Conservation (phyloP, 2,113 vertebrate species). For the Diadophis punctatus region DNA sequence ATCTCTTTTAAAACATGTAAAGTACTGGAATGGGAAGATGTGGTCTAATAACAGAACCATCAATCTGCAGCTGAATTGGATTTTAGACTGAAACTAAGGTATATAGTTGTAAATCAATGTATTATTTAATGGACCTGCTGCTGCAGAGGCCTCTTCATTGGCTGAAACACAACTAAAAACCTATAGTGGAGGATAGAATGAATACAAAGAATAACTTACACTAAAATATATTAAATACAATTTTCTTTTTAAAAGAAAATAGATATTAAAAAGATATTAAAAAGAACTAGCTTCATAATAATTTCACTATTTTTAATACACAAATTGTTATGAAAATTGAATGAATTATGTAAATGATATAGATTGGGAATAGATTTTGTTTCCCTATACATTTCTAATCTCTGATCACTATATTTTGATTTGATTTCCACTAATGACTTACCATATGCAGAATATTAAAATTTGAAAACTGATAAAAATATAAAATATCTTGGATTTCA, state of each 20-base stretch:
- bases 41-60: slow-evolving; percentile 10
- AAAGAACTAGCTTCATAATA: background rate
- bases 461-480: background rate
- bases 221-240: background rate
- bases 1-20: background rate
- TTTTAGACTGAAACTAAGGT: background rate
- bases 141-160: background rate
- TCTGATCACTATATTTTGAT: background rate
- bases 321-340: background rate
- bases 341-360: background rate
- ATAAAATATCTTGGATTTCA: background rate
- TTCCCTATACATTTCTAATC: background rate
- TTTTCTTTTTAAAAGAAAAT: background rate
- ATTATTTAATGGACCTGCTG: background rate
- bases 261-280: background rate
- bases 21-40: slow-evolving; percentile 28
- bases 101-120: background rate
- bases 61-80: background rate
- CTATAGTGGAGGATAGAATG: background rate
- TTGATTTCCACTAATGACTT: background rate
- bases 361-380: background rate
- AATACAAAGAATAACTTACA: background rate
- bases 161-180: background rate
- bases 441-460: background rate
- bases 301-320: background rate